phyloP scores from a whole-genome alignment of 2,888 invertebrate species.

The Gymnoscelis rufifasciata region DNA sequence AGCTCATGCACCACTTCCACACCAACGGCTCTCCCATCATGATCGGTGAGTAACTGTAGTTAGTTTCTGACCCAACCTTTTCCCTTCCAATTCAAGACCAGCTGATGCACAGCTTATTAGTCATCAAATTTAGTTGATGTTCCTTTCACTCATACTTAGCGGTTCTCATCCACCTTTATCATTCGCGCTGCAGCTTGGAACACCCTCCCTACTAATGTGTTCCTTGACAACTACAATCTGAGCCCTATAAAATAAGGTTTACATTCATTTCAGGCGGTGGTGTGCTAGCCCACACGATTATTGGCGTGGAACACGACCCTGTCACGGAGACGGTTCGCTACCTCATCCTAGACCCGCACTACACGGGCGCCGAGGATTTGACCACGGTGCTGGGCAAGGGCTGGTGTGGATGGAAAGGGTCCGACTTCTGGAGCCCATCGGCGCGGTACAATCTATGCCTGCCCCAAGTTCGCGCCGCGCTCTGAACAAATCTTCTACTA shows the following conservation, averaged over 20 bases:
- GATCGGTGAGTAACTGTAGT: slow-evolving; percentile 85
- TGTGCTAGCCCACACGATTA: slow-evolving; percentile 97
- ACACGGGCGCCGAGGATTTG: slow-evolving; percentile 92
- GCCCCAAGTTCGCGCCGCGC: slow-evolving; percentile 81
- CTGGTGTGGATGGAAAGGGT: slow-evolving; percentile 98
- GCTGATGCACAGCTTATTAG: too few relatives aligned
- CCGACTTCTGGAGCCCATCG: slow-evolving; percentile 96
- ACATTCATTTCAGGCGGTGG: slow-evolving; percentile 93
- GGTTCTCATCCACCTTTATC: too few relatives aligned
- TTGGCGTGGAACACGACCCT: slow-evolving; percentile 94
- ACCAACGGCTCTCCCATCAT: slow-evolving; percentile 97
- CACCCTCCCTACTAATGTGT: too few relatives aligned
- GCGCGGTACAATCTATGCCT: slow-evolving; percentile 98
- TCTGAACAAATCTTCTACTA: slow-evolving; percentile 39
- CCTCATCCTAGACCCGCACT: slow-evolving; percentile 99
- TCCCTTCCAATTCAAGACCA: too few relatives aligned
- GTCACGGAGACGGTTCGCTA: slow-evolving; percentile 89
- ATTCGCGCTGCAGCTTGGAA: too few relatives aligned
- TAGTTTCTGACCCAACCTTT: too few relatives aligned
- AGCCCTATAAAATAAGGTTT: too few relatives aligned
- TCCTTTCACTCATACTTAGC: too few relatives aligned
- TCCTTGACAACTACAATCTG: too few relatives aligned
- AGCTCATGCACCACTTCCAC: slow-evolving; percentile 93
- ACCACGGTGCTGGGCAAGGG: slow-evolving; percentile 87
- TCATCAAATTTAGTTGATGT: too few relatives aligned